These are phyloP conservation scores for Perognathus longimembris DNA, from an alignment of 2,113 vertebrate species.

Conservation along the genomic window DNA sequence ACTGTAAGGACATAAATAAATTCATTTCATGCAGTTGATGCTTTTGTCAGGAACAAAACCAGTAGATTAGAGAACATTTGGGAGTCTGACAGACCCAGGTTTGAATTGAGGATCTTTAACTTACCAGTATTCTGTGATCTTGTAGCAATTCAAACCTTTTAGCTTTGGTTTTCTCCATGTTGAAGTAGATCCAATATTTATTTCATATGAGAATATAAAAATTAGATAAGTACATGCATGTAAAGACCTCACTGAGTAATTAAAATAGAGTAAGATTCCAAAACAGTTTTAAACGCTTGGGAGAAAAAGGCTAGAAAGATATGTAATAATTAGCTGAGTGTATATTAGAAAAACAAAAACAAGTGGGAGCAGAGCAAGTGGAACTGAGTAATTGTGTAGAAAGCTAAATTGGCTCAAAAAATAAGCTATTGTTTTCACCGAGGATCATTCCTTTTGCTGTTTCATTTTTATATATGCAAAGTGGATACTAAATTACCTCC, in stretches of 20 bases:
- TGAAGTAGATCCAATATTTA: constrained; percentile 14
- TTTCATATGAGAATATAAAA: neutral
- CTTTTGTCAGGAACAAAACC: constrained; percentile 6
- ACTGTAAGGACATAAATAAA: constrained; percentile 5
- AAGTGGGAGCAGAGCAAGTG: neutral
- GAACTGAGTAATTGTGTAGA: neutral
- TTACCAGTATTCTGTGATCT: constrained; percentile 13
- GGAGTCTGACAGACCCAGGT: neutral
- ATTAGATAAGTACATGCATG: neutral
- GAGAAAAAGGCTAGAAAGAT: neutral
- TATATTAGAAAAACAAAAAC: neutral
- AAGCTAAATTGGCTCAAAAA: neutral
- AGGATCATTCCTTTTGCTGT: neutral
- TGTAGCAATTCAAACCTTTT: neutral
- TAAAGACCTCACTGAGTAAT: neutral
- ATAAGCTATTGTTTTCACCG: neutral
- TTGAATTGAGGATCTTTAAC: constrained; percentile 1
- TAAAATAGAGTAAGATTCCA: neutral
- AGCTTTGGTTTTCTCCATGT: constrained; percentile 33
- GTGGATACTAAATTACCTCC: neutral
- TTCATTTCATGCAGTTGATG: constrained; percentile 51
- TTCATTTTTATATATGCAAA: neutral
- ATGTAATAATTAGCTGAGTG: neutral
- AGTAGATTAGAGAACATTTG: neutral
- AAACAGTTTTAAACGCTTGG: neutral